Evolutionary conservation across 2,888 invertebrate genomes (phyloP).

Genomic region (Empis livida): DNA sequence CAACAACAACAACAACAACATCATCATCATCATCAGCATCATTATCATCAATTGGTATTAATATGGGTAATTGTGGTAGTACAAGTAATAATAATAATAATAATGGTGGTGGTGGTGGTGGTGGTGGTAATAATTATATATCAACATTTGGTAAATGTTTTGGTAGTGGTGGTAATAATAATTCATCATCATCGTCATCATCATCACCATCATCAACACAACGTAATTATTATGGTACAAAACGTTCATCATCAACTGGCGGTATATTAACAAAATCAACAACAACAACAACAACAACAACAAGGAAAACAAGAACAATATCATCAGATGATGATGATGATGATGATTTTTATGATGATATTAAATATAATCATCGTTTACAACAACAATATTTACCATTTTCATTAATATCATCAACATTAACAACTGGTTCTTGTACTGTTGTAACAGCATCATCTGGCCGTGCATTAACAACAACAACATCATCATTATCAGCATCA

Average conservation of each 20-base stretch:
- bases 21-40: not conserved
- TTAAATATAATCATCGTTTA: no score
- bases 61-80: not conserved
- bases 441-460: not conserved
- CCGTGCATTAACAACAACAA: no score
- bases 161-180: conserved; percentile 5
- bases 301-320: not conserved
- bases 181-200: not conserved
- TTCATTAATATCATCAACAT: not conserved
- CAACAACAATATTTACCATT: not conserved
- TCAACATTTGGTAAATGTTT: conserved; percentile 6
- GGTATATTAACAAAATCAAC: not conserved
- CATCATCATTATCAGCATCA: no score
- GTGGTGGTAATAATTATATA: not conserved
- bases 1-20: not conserved
- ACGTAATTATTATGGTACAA: not conserved
- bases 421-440: no score
- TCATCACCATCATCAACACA: not conserved
- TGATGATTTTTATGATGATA: not conserved
- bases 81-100: not conserved
- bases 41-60: not conserved
- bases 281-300: not conserved
- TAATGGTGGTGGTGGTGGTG: not conserved
- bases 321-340: not conserved
- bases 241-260: not conserved